Evolutionary conservation across 2,113 vertebrate genomes (phyloP), one percentile per base, ranked within the genome.

Genomic region (Tursiops truncatus): DNA sequence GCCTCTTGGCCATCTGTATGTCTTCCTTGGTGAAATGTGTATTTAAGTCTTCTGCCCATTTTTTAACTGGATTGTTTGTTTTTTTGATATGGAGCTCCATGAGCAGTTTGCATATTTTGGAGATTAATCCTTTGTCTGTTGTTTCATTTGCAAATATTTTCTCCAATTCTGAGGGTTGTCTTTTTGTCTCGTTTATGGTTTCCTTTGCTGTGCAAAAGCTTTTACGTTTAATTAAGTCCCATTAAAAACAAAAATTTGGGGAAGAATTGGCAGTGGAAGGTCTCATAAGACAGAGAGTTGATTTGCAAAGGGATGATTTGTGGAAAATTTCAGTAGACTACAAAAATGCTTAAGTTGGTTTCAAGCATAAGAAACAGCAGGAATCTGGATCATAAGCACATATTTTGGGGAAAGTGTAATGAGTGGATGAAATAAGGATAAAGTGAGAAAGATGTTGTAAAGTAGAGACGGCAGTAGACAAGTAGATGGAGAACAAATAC

Each of bases 311-410:
- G 73, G 56, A 86, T 79, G 73, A 73, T 25, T 76, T 74, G 68
- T 41, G 41, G 36, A 26, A 53, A 70, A 67, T 56, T 92, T 94
- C 28, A 68, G 26, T 68, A 36, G n/a, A 25, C n/a, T 41, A 91
- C 21, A 89, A 92, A 81, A 82, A 73, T 94, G 58, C 67, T 89
- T 90, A 41, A n/a, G 3, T 36, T 85, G 53, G 21, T 94, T 90
- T 92, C 38, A 88, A 67, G 41, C 62, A 41, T 28, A 56, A 88
- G 83, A 56, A 65, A 28, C 73, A 89, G 71, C 26, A 95, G 80
- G 74, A 89, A 79, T 60, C 28, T 85, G 50, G 71, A 71, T 80
- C 15, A 2, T 81, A 82, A 91, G n/a, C 14, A 9, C 21, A 2
- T 41, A 2, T 95, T 82, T 82, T 41, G 31, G 63, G 44, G 82